Conservation (phyloP, 2,888 invertebrate species). For the Caradrina kadenii region DNA sequence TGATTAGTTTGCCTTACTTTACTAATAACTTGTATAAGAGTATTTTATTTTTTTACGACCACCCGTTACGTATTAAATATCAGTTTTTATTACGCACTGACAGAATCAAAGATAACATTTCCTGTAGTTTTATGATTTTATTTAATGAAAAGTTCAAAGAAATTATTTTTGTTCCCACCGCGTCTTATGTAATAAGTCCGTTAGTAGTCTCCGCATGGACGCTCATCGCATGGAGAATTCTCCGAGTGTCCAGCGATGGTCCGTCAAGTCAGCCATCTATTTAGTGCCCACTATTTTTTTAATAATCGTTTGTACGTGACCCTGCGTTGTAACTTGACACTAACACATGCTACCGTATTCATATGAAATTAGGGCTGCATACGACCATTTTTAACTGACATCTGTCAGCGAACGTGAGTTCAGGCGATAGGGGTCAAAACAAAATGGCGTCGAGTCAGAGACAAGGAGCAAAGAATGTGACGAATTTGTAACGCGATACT, state of each 20-base stretch:
- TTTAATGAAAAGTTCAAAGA: constrained; percentile 50
- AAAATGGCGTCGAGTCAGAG: constrained; percentile 46
- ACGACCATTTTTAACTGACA: constrained; percentile 57
- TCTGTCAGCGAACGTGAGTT: constrained; percentile 44
- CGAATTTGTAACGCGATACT: constrained; percentile 82
- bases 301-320: constrained; percentile 72
- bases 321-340: constrained; percentile 78
- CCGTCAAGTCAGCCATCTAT: constrained; percentile 50
- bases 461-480: constrained; percentile 72
- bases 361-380: constrained; percentile 74
- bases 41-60: constrained; percentile 40
- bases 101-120: constrained; percentile 52
- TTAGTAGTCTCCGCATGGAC: constrained; percentile 54
- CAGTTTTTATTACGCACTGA: constrained; percentile 54
- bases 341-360: constrained; percentile 77
- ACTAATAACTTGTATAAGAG: constrained; percentile 33
- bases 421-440: constrained; percentile 60
- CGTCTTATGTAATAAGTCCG: constrained; percentile 34
- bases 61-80: constrained; percentile 56
- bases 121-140: constrained; percentile 53
- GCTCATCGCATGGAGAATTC: constrained; percentile 42
- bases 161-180: constrained; percentile 57
- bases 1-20: constrained; percentile 43
- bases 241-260: constrained; percentile 42
- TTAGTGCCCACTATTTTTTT: constrained; percentile 60